Base-by-base conservation (phyloP, 64 coral and sea anemone species). In the Hydrozoanthus tunicans region DNA sequence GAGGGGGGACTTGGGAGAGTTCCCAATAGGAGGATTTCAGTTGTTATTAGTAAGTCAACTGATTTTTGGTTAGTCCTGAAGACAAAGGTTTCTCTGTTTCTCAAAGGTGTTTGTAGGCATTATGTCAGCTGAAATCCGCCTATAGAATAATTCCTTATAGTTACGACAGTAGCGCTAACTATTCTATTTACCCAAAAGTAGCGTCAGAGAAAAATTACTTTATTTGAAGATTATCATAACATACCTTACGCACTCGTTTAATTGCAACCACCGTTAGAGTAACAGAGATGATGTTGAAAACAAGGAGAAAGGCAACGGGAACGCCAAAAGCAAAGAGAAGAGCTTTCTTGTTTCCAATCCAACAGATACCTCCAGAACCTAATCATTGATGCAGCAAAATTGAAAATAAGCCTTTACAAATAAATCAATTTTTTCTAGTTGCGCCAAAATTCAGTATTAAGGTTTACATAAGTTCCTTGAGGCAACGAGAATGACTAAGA, bases 321-420 rank as follows among this genome's bases (percentile, higher is more conserved):
- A 79, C 6, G 1, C 56, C 56, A 20, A 79, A 79, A 20, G 12
- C 17, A 25, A 79, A 3, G 54, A 79, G 54, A n/a, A 79, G 77
- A 17, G 77, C 77, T 58, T 79, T 79, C 77, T 79, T 79, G 52
- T 79, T 79, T 23, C 53, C n/a, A 24, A 79, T 79, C 77, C 77
- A 79, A 11, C 77, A 79, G 5, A n/a, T 17, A 13, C 4, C 7
- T 6, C 59, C 55, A 53, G 77, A 79, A 26, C 77, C 77, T 79
- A 53, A 51, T 43, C 32, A 43, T 43, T 43, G 32, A 43, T 43
- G 32, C 32, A 43, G 32, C 32, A 43, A 43, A 43, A 43, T 43
- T 43, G 32, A 43, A 43, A 43, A 2, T 43, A 43, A 43, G 2
- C 32, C 32, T 43, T 43, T 43, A 43, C 32, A 43, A 43, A 2